phyloP scores from a whole-genome alignment of 2,888 invertebrate species.

The Noctua janthe region DNA sequence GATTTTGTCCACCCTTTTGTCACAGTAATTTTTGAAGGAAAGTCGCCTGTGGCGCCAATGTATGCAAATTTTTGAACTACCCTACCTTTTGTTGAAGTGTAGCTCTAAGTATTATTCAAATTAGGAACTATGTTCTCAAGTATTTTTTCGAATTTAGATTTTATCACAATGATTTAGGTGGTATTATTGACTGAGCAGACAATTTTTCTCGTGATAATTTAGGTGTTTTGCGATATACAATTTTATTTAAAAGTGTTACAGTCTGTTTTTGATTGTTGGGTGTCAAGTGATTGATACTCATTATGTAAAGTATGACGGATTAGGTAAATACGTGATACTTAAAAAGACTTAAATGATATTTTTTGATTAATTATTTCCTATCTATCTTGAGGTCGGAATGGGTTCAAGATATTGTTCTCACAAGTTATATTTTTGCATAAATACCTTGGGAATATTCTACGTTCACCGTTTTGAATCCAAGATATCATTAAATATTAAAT shows the following conservation, averaged over 20 bases:
- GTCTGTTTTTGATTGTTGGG: conserved; percentile 20
- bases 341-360: conserved; percentile 66
- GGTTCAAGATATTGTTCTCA: conserved; percentile 72
- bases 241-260: conserved; percentile 2
- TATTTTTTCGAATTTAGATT: conserved; percentile 48
- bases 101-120: conserved; percentile 39
- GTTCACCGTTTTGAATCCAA: conserved; percentile 3
- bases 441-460: conserved; percentile 68
- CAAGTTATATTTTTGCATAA: conserved; percentile 75
- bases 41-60: conserved; percentile 79
- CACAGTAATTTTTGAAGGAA: conserved; percentile 71
- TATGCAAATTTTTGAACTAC: conserved; percentile 81
- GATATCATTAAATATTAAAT: conserved; percentile 28
- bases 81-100: conserved; percentile 59
- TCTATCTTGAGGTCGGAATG: conserved; percentile 72
- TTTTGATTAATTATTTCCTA: conserved; percentile 83
- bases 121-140: conserved; percentile 52
- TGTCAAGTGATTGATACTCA: conserved; percentile 57
- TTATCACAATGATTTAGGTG: conserved; percentile 34
- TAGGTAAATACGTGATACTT: conserved; percentile 78
- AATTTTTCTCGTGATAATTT: background rate
- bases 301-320: conserved; percentile 77
- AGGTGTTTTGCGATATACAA: background rate
- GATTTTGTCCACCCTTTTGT: conserved; percentile 67
- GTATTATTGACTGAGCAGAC: background rate